Evolutionary conservation across 2,113 vertebrate species (phyloP), one percentile per base, ranked within the genome.

Genomic region (Oryzias curvinotus): DNA sequence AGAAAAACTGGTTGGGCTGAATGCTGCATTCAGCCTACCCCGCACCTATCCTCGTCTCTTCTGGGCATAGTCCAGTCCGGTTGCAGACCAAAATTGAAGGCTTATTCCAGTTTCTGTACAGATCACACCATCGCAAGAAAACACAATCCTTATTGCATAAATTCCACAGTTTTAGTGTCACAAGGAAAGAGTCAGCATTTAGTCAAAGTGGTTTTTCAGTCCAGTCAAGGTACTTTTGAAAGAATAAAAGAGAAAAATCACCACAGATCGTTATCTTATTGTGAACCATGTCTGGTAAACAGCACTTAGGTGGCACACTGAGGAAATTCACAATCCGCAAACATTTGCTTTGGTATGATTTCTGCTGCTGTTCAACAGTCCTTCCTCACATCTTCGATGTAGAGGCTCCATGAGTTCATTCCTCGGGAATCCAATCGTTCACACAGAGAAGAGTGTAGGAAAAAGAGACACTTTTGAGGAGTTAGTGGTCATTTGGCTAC

Each of bases 321-420:
- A 52, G 60, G 62, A 62, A 53, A 75, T 56, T 53, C 62, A 48
- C 44, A 65, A 67, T 64, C 61, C 68, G 66, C 46, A 52, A 14
- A 21, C 58, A 48, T 68, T 76, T 57, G 54, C 82, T 89, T 84
- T 86, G 85, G 87, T 84, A 82, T 71, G 44, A 75, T 18, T 68
- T 60, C 57, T 46, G 46, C 64, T 46, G 46, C 66, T 7, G 2
- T 57, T 67, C 28, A 49, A 51, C 42, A 17, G 50, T 64, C 56
- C 48, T 14, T 78, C 71, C 61, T 69, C 57, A 56, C 75, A 75
- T 81, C 56, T 77, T 42, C 1, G 47, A 82, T 63, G 74, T 55
- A 19, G 52, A 78, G 60, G 79, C 5, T 52, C 10, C 12, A 59
- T 56, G 23, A 49, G 52, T 88, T 82, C 84, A 90, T 88, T 87